A percentile compares a stretch with the other conserved stretches of the same genome.
Evolutionary conservation across 2,888 invertebrate species (phyloP).

Genomic region (Oscheius sp.): DNA sequence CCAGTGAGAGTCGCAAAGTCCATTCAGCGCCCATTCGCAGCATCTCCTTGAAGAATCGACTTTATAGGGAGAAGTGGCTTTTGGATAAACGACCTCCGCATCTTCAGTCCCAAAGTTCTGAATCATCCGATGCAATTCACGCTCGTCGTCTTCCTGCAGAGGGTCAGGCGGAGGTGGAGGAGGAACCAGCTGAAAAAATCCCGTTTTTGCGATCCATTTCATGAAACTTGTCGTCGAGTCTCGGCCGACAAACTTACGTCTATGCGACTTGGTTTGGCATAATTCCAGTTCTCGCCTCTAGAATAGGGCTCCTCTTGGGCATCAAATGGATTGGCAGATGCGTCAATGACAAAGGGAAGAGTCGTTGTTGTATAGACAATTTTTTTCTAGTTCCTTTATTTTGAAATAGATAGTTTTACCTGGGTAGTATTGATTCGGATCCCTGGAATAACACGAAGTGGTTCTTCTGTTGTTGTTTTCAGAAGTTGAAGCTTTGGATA

Average conservation of each 20-base stretch:
- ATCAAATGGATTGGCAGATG: not conserved
- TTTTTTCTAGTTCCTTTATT: not conserved
- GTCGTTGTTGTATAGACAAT: not conserved
- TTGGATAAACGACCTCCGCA: not conserved
- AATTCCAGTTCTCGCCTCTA: not conserved
- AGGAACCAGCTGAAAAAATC: constrained; percentile 21
- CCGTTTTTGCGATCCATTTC: not conserved
- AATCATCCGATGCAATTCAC: not conserved
- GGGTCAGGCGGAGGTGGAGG: constrained; percentile 28
- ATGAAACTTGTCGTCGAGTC: not conserved
- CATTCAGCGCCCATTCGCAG: constrained; percentile 50
- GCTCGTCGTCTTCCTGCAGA: constrained; percentile 6
- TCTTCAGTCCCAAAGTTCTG: not conserved
- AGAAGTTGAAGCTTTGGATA: not conserved
- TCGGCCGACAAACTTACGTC: not conserved
- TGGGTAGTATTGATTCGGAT: not conserved
- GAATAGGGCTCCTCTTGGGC: not conserved
- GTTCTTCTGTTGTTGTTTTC: not conserved
- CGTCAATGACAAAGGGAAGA: not conserved
- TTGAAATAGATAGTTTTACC: not conserved
- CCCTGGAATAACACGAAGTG: not conserved
- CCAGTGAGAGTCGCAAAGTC: constrained; percentile 48
- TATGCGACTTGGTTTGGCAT: not conserved
- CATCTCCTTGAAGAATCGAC: constrained; percentile 26
- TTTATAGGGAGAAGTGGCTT: not conserved